These are phyloP conservation scores for Galemys pyrenaicus DNA, from an alignment of 2,113 vertebrate species.

Conservation along the genomic window DNA sequence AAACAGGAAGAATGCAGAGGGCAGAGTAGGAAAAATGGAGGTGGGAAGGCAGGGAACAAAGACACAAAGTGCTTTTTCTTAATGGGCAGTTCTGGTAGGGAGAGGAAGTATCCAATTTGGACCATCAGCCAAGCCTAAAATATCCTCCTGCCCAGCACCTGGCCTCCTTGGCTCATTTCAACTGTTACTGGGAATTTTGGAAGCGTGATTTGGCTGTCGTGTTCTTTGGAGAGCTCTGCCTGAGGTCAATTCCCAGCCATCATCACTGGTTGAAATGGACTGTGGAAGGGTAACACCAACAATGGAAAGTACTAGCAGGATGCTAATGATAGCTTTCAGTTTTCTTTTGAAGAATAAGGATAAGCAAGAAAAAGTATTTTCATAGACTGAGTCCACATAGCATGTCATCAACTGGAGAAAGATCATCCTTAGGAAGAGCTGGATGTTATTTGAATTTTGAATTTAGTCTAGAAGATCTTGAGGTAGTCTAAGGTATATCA, in stretches of 20 bases:
- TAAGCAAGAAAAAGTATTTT: neutral
- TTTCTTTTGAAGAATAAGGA: conserved; percentile 20
- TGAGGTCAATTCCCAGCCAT: conserved; percentile 60
- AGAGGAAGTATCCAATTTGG: conserved; percentile 59
- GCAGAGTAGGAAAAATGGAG: neutral
- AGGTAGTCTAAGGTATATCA: neutral
- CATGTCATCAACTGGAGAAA: neutral
- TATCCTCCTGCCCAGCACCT: conserved; percentile 79
- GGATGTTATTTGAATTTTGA: neutral
- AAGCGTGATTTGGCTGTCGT: conserved; percentile 65
- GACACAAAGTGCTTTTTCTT: neutral
- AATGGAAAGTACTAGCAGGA: conserved; percentile 56
- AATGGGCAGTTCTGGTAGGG: conserved; percentile 45
- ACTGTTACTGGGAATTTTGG: conserved; percentile 65
- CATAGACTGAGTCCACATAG: neutral
- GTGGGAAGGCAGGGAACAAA: neutral
- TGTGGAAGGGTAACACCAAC: conserved; percentile 23
- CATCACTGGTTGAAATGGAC: conserved; percentile 50
- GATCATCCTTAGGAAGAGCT: neutral
- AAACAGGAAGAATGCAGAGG: neutral
- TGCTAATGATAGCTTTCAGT: neutral
- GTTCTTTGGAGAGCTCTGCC: conserved; percentile 61
- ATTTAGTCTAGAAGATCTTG: neutral
- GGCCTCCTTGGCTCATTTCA: conserved; percentile 74
- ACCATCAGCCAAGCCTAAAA: conserved; percentile 73